Evolutionary conservation across 2,888 invertebrate species (phyloP).

Genomic region (Tuta absoluta): DNA sequence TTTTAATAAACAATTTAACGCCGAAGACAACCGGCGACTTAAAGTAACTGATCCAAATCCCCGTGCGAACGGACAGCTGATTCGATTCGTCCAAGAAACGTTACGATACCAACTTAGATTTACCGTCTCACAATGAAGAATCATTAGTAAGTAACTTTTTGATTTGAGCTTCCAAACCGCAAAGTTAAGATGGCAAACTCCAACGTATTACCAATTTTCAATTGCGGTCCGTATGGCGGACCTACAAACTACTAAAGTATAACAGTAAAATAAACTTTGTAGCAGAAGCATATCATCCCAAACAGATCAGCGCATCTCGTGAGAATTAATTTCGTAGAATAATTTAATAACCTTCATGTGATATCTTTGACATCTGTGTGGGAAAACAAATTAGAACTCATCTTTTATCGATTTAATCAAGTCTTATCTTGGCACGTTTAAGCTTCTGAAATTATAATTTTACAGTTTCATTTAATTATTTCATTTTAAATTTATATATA

Average conservation of each 20-base stretch:
- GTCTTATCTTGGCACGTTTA: slow-evolving; percentile 13
- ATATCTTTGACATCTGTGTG: slow-evolving; percentile 63
- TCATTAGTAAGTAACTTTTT: not conserved
- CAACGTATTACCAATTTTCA: slow-evolving; percentile 24
- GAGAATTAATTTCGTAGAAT: slow-evolving; percentile 74
- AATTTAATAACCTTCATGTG: slow-evolving; percentile 59
- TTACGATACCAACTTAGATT: slow-evolving; percentile 41
- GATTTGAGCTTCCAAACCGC: not conserved
- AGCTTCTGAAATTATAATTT: slow-evolving; percentile 17
- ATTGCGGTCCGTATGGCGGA: not conserved
- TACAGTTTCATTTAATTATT: slow-evolving; percentile 6
- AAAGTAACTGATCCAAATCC: slow-evolving; percentile 57
- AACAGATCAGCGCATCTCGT: slow-evolving; percentile 65
- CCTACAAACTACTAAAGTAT: too few species aligned
- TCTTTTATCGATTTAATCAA: not conserved
- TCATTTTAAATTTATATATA: not conserved
- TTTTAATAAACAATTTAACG: slow-evolving; percentile 11
- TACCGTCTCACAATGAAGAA: not conserved
- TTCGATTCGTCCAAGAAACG: slow-evolving; percentile 61
- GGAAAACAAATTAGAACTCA: slow-evolving; percentile 42
- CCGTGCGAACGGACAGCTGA: slow-evolving; percentile 74
- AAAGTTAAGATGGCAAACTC: slow-evolving; percentile 6
- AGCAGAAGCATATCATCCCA: slow-evolving; percentile 59
- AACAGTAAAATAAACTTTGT: slow-evolving; percentile 40
- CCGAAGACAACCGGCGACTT: slow-evolving; percentile 41